Evolutionary conservation across 2,888 invertebrate genomes (phyloP).

Genomic region (Notocelia uddmanniana): DNA sequence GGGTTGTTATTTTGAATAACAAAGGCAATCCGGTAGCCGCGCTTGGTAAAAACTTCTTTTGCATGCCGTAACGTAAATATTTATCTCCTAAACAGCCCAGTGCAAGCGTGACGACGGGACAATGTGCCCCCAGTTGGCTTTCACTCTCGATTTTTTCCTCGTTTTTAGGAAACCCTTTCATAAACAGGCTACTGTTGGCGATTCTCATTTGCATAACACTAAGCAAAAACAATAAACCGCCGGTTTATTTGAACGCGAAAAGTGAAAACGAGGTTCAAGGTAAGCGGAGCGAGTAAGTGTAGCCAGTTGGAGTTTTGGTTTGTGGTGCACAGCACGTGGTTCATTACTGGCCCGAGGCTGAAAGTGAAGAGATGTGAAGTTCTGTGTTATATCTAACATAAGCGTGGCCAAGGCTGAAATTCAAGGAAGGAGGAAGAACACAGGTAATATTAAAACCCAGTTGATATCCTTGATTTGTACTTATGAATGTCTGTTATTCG

Average conservation of each 20-base stretch:
- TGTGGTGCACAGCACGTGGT: conserved; percentile 73
- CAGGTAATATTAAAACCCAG: neutral
- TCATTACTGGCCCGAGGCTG: conserved; percentile 47
- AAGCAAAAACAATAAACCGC: conserved; percentile 72
- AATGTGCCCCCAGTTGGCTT: conserved; percentile 80
- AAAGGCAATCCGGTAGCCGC: conserved; percentile 77
- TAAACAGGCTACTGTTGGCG: conserved; percentile 75
- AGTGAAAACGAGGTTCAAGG: conserved; percentile 82
- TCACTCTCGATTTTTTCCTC: conserved; percentile 77
- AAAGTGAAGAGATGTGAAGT: conserved; percentile 20
- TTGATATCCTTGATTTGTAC: neutral
- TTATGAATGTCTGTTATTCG: too few species aligned
- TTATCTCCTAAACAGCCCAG: conserved; percentile 72
- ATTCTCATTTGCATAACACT: conserved; percentile 81
- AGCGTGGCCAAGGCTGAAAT: neutral
- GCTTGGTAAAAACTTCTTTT: conserved; percentile 79
- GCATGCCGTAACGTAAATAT: conserved; percentile 83
- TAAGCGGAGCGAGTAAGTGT: conserved; percentile 56
- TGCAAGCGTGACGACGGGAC: conserved; percentile 75
- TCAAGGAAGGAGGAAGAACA: neutral
- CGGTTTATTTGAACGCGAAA: conserved; percentile 78
- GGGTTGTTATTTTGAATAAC: conserved; percentile 78
- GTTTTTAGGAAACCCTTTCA: conserved; percentile 78
- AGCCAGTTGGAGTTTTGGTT: conserved; percentile 74
- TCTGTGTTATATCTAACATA: neutral